Evolutionary conservation across 35 echinoderm and acorn worm genomes (phyloP), one percentile per base, ranked within the genome.

Genomic region (Lytechinus pictus): DNA sequence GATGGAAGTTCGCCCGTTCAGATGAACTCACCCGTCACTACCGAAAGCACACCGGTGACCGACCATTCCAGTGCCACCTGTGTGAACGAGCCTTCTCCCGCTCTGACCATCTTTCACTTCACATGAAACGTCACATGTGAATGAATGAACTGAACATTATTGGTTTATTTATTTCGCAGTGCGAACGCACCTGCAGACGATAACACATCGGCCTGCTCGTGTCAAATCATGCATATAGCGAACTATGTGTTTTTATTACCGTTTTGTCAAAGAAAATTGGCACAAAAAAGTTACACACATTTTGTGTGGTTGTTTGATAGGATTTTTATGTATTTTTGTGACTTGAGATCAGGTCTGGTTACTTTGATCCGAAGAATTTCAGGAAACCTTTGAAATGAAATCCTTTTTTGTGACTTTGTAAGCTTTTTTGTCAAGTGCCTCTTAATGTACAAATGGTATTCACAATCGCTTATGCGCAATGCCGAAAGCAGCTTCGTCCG

Each of bases 111-210:
- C 86, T 99, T 51, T 98, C 97, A 14, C 94, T 99, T 6, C 98
- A 99, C 92, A 99, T 99, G 98, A 99, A 99, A 93, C 96, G 98
- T 61, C 98, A 99, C 86, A 98, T 99, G 97, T 99, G 97, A 97
- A 97, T 99, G 97, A 97, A 97, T 94, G 52, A 72, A 90, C 87
- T 95, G 52, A 90, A 55, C 95, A 6, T 1, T 89, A 11, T 95
- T 95, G 54, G 60, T 86, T 89, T 87, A 87, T 86, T 55, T 95
- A 27, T 55, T 8, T 92, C 51, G n/a, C 11, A 93, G 24, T 93
- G 92, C 53, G 54, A 93, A 93, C 92, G 24, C 55, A 27, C 92
- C n/a, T 10, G 52, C 92, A 93, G 66, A 79, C 28, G 54, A 21
- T 53, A 28, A n/a, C 10, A 28, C 27, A 57, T 93, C 33, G 33